These are phyloP conservation scores for Cydia pomonella DNA, from an alignment of 1,140 invertebrate genomes.

Conservation along the genomic window DNA sequence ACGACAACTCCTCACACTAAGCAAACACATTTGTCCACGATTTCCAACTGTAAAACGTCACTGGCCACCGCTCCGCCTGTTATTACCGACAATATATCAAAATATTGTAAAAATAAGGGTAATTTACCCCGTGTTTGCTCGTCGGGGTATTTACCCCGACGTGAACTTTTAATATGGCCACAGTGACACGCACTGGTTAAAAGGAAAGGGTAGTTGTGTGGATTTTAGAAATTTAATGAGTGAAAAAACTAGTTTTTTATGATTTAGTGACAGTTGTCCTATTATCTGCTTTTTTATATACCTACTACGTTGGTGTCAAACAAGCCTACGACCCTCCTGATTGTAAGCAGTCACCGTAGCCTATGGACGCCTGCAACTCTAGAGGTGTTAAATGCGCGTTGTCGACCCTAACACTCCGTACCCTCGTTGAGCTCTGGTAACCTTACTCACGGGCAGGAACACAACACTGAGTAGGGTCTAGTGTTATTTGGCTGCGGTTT, in stretches of 20 bases:
- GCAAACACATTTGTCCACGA: conserved; percentile 62
- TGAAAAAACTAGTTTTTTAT: neutral
- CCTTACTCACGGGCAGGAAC: too few species aligned
- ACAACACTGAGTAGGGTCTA: too few species aligned
- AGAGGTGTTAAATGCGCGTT: too few species aligned
- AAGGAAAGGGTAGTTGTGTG: neutral
- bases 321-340: too few species aligned
- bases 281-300: too few species aligned
- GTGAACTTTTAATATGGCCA: conserved; percentile 5
- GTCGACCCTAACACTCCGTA: too few species aligned
- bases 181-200: conserved; percentile 30
- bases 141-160: conserved; percentile 27
- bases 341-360: too few species aligned
- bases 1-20: conserved; percentile 51
- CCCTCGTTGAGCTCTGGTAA: too few species aligned
- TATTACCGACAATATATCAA: conserved; percentile 77
- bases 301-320: too few species aligned
- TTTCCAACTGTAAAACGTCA: conserved; percentile 64
- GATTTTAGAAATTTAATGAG: conserved; percentile 2
- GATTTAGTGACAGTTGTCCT: neutral
- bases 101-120: conserved; percentile 69
- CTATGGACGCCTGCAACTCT: too few species aligned
- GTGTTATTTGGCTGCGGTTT: too few species aligned
- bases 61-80: conserved; percentile 46
- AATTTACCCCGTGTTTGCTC: conserved; percentile 66